Evolutionary conservation across 2,113 vertebrate species (phyloP).

Genomic region (Erinaceus europaeus): DNA sequence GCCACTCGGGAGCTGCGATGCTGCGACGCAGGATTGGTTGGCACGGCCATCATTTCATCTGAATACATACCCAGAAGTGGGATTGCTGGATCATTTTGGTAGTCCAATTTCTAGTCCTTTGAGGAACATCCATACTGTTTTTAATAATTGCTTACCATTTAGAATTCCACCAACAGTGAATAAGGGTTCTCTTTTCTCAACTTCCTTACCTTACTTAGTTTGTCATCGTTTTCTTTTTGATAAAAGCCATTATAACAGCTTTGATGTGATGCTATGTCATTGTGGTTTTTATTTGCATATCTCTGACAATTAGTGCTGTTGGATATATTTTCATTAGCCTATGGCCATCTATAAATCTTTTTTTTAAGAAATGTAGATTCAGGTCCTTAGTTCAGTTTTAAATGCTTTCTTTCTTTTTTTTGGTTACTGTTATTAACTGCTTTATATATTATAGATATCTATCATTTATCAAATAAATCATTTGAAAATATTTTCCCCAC

Average conservation of each 20-base stretch:
- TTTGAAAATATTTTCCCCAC: not conserved
- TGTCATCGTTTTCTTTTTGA: not conserved
- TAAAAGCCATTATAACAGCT: not conserved
- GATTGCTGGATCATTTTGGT: no score
- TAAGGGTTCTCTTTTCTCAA: no score
- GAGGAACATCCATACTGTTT: no score
- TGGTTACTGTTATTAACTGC: not conserved
- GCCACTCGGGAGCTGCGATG: no score
- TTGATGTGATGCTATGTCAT: not conserved
- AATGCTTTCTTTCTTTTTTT: not conserved
- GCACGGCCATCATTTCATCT: no score
- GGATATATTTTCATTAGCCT: not conserved
- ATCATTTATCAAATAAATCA: not conserved
- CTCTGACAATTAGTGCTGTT: not conserved
- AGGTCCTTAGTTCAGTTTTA: not conserved
- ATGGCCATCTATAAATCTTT: not conserved
- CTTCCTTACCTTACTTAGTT: no score
- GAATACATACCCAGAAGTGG: no score
- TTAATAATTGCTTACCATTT: no score
- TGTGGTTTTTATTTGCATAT: not conserved
- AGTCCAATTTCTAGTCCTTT: no score
- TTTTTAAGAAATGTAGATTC: not conserved
- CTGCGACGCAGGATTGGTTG: no score
- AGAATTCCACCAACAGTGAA: no score
- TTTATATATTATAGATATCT: not conserved